Base-by-base conservation (phyloP, 2,797 vertebrate genomes). In the Sebastes oblongus region DNA sequence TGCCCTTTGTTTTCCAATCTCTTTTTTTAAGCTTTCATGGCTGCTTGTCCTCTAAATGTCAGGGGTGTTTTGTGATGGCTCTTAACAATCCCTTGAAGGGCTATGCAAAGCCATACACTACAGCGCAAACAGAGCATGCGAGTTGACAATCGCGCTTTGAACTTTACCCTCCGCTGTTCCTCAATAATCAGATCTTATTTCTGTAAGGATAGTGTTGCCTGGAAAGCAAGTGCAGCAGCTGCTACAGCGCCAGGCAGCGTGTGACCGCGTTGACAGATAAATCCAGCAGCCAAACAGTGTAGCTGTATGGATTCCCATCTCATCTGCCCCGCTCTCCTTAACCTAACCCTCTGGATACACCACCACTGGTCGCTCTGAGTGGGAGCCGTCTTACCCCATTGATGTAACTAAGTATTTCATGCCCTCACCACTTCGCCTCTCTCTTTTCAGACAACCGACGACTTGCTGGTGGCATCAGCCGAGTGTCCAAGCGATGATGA, bases 401-500 rank as follows among this genome's bases (percentile, higher is more conserved):
- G 68, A 89, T 80, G 55, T 46, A 46, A 71, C 67, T 66, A 52
- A 85, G 83, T 67, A 73, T 84, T 71, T 72, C 27, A 25, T 81
- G 70, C 80, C 69, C 75, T 81, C 78, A 77, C 81, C 61, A 12
- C 54, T 77, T 30, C 18, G 46, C 70, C 27, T 78, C 68, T 88
- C 66, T 91, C 76, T 95, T 95, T 90, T 77, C 96, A 99, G 98
- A 97, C 96, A 20, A 96, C 97, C 6, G 98, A 99, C 73, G 98
- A 99, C 92, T 92, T 97, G 93, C 94, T 96, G 91, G 98, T 99
- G 95, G 98, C 98, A 39, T 99, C 98, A 0, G 98, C 98, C 5
- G 98, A 99, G 94, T 99, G 98, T 95, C 98, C 98, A 54, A 99
- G 97, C 1, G 98, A 99, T 60, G 98, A 99, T 0, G 98, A 99